Percentiles rank a stretch among this genome's conserved stretches.
Conservation (phyloP, 2,888 invertebrate species). For the Tipula lateralis region DNA sequence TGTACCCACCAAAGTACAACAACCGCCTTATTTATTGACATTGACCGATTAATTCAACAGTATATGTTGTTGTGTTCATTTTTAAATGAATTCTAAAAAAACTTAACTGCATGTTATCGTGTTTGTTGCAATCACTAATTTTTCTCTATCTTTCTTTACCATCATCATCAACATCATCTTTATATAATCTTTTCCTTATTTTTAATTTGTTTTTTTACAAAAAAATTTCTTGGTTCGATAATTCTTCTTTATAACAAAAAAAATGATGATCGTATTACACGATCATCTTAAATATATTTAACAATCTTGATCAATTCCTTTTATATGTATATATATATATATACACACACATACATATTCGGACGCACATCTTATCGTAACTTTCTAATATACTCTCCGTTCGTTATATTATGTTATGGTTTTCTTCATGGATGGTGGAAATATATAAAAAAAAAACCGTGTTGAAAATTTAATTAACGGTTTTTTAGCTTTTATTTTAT, state of each 20-base stretch:
- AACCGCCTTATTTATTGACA: conserved; percentile 19
- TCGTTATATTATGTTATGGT: neutral
- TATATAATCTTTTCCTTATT: conserved; percentile 19
- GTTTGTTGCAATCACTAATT: conserved; percentile 25
- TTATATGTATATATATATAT: neutral
- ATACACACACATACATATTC: neutral
- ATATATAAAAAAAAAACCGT: neutral
- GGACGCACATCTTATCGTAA: neutral
- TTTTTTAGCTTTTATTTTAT: neutral
- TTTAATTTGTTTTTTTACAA: neutral
- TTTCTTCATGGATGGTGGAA: conserved; percentile 24
- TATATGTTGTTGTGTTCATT: neutral
- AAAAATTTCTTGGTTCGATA: conserved; percentile 19
- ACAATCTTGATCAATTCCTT: conserved; percentile 12
- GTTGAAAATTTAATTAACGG: conserved; percentile 24
- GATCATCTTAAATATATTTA: conserved; percentile 15
- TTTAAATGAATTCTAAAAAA: neutral
- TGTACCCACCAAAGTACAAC: neutral
- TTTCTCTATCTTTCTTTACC: conserved; percentile 14
- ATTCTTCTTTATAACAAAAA: neutral
- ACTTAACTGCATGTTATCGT: conserved; percentile 7
- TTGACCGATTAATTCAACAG: conserved; percentile 24
- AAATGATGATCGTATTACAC: conserved; percentile 11
- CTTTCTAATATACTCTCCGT: neutral
- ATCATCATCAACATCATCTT: conserved; percentile 28